These are phyloP conservation scores for Dromiciops gliroides DNA, from an alignment of 2,113 vertebrate genomes.

Conservation along the genomic window DNA sequence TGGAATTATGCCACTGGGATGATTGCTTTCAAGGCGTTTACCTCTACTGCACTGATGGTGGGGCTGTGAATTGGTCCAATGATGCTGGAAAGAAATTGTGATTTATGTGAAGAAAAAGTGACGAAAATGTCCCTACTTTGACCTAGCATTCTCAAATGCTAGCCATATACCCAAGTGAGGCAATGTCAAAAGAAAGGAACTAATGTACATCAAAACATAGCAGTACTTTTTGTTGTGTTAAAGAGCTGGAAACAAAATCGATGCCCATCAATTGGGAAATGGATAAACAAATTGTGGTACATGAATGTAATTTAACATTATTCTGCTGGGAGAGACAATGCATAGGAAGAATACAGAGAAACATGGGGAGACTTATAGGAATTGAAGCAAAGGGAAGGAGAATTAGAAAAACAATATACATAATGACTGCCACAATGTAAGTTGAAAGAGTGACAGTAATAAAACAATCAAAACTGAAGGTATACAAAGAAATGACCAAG, in stretches of 20 bases:
- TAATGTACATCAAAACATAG: neutral
- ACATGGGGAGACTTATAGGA: neutral
- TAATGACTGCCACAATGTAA: neutral
- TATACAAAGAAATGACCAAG: neutral
- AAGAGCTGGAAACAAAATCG: neutral
- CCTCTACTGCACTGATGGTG: neutral
- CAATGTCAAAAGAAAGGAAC: neutral
- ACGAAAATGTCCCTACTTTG: neutral
- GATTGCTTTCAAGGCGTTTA: slow-evolving; percentile 62
- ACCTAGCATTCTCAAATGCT: neutral
- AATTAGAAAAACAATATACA: neutral
- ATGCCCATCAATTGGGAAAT: neutral
- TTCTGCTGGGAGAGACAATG: neutral
- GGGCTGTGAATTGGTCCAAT: neutral
- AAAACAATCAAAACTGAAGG: neutral
- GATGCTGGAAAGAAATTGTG: neutral
- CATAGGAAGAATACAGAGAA: neutral
- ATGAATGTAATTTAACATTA: neutral
- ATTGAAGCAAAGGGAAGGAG: neutral
- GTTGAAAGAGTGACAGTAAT: neutral
- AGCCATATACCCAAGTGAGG: neutral
- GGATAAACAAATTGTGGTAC: neutral
- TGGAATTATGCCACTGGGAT: neutral
- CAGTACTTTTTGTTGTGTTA: neutral
- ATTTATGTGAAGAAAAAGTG: neutral